Evolutionary conservation across 2,888 invertebrate genomes (phyloP).

Genomic region (Nemoura dubitans): DNA sequence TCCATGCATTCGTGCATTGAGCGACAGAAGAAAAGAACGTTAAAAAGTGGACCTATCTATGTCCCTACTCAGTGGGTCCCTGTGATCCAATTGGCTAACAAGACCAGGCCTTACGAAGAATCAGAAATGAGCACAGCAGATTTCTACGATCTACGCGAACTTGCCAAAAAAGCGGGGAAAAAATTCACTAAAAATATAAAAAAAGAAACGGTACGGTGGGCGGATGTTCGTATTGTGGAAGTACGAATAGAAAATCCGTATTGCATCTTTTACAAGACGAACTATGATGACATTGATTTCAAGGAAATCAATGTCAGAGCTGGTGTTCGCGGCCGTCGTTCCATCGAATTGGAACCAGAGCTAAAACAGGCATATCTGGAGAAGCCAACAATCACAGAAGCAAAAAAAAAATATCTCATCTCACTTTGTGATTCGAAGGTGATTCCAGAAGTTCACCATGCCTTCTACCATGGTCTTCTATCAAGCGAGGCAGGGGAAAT

Average conservation of each 20-base stretch:
- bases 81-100: neutral
- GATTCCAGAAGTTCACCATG: constrained; percentile 19
- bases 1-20: constrained; percentile 41
- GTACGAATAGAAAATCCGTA: neutral
- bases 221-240: neutral
- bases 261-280: constrained; percentile 9
- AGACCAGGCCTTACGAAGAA: constrained; percentile 26
- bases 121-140: constrained; percentile 21
- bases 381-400: too few relatives aligned
- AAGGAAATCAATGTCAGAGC: too few relatives aligned
- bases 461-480: neutral
- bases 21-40: constrained; percentile 26
- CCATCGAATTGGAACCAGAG: neutral
- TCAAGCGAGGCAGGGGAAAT: neutral
- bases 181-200: too few relatives aligned
- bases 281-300: neutral
- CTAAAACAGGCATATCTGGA: neutral
- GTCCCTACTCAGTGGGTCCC: constrained; percentile 29
- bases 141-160: constrained; percentile 12
- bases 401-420: neutral
- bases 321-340: constrained; percentile 1
- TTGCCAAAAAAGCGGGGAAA: too few relatives aligned
- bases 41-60: constrained; percentile 33
- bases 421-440: constrained; percentile 16
- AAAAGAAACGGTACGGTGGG: constrained; percentile 7